Evolutionary conservation across 2,113 vertebrate genomes (phyloP), one percentile per base, ranked within the genome.

Genomic region (Megaceryle maxima): DNA sequence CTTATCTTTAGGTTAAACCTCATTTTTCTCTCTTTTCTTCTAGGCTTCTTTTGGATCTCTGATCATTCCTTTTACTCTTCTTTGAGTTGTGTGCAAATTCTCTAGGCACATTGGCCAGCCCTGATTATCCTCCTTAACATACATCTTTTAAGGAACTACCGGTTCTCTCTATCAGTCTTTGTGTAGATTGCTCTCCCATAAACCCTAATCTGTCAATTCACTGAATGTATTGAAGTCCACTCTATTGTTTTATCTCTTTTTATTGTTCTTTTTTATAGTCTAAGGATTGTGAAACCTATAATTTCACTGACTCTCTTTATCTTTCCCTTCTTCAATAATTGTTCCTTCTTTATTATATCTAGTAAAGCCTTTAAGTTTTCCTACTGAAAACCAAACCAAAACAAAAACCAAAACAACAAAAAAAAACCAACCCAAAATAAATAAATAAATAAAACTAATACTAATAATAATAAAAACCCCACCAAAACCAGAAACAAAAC

Each of bases 381-480:
- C 6, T 78, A 18, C 10, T 35, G 13, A 66, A 46, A 56, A 37
- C 37, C 37, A 37, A 37, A 37, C 37, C 37, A 62, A 51, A n/a
- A 6, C 0, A 41, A 41, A 41, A 41, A 41, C 37, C 37, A 37
- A 41, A 41, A 41, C 10, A 41, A 11, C 9, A 41, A 29, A 0
- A 18, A 72, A 41, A 60, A 59, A 51, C 37, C 37, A n/a, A n/a
- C 37, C 37, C 37, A 37, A 0, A 18, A 72, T 35, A 66, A 59
- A 51, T 31, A 6, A 0, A 14, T 2, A 50, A 51, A 44, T 15
- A 44, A 44, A 6, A 44, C 37, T 37, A 37, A 7, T 37, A 37
- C 37, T 37, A 37, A 7, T 37, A 37, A 7, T 37, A 37, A 37
- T 37, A 37, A 37, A 37, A 37, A 37, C 37, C 37, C 37, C 37